These are phyloP conservation scores for Diplodus sargus DNA, from an alignment of 2,797 vertebrate species.

Conservation along the genomic window DNA sequence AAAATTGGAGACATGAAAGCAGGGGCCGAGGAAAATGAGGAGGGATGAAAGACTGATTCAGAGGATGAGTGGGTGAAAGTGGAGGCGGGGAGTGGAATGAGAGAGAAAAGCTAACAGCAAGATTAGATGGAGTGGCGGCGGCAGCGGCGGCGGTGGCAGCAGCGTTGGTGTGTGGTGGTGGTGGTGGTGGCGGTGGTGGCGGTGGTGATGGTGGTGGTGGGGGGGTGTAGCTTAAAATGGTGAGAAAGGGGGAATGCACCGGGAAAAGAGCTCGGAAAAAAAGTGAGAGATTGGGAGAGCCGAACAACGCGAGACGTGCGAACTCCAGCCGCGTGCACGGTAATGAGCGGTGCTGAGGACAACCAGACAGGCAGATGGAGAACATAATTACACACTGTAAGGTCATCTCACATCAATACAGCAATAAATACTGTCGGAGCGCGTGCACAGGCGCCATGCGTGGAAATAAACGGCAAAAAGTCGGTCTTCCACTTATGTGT, in stretches of 20 bases:
- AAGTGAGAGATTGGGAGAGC: conserved; percentile 35
- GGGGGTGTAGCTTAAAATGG: conserved; percentile 7
- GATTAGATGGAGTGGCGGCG: conserved; percentile 21
- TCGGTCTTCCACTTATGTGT: conserved; percentile 27
- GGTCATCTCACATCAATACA: conserved; percentile 48
- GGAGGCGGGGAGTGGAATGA: conserved; percentile 33
- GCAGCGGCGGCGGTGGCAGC: neutral
- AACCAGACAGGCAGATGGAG: conserved; percentile 45
- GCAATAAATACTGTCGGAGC: conserved; percentile 31
- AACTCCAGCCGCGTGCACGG: neutral
- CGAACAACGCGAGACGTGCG: conserved; percentile 24
- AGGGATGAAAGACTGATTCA: conserved; percentile 59
- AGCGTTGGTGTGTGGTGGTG: too few relatives aligned
- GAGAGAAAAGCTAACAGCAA: conserved; percentile 48
- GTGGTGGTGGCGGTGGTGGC: too few relatives aligned
- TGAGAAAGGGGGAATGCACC: conserved; percentile 16
- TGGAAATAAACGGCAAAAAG: neutral
- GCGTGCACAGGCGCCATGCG: neutral
- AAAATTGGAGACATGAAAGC: conserved; percentile 50
- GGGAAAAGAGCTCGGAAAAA: conserved; percentile 6
- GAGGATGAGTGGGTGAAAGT: conserved; percentile 59
- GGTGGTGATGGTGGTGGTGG: neutral
- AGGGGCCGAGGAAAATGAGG: conserved; percentile 48
- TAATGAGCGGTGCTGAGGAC: conserved; percentile 34
- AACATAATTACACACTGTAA: conserved; percentile 48